These are phyloP conservation scores for Emydocephalus ijimae DNA, from an alignment of 2,113 vertebrate species.

Conservation along the genomic window DNA sequence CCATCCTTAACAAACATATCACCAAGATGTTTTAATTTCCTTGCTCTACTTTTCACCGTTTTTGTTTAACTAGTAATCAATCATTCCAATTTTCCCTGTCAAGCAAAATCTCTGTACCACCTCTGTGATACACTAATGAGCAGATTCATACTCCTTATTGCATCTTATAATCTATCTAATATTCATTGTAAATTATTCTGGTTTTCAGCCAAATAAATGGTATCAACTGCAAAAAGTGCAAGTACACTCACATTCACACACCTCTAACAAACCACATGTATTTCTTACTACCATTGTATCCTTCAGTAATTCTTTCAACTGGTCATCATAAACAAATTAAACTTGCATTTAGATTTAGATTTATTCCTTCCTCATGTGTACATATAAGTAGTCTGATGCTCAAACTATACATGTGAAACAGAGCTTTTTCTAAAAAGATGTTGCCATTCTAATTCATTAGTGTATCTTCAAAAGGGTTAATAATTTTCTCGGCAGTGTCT, in stretches of 20 bases:
- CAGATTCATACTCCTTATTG: neutral
- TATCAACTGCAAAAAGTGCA: neutral
- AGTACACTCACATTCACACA: neutral
- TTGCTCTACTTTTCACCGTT: neutral
- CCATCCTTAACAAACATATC: neutral
- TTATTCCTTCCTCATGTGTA: neutral
- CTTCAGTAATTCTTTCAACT: neutral
- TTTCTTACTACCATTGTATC: neutral
- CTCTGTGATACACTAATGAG: neutral
- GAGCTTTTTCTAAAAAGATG: neutral
- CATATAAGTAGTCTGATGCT: neutral
- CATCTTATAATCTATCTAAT: neutral
- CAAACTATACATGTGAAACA: neutral
- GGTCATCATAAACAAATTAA: neutral
- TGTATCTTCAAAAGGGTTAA: neutral
- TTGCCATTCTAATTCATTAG: neutral
- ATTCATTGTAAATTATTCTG: neutral
- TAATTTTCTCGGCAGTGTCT: neutral
- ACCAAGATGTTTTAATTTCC: neutral
- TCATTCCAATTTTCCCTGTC: neutral
- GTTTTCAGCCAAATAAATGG: neutral
- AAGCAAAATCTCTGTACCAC: neutral
- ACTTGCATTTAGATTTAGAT: neutral
- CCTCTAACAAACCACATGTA: neutral
- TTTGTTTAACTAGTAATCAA: neutral